Conservation (phyloP, 2,113 vertebrate species). For the Podocnemis expansa region DNA sequence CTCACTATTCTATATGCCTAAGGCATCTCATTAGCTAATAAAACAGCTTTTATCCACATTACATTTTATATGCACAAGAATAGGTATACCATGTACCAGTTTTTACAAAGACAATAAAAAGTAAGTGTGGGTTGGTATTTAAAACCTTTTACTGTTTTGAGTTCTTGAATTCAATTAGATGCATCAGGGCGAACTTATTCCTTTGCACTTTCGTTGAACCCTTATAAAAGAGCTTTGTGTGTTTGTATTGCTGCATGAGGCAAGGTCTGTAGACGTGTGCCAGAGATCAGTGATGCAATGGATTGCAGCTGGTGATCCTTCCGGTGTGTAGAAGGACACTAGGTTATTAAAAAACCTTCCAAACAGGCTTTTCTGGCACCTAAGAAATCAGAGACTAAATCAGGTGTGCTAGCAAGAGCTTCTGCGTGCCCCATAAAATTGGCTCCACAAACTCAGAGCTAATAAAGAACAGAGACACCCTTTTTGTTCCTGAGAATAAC, state of each 20-base stretch:
- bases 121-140: not conserved
- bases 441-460: not conserved
- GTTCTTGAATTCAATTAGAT: constrained; percentile 1
- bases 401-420: not conserved
- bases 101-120: constrained; percentile 32
- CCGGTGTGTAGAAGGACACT: not conserved
- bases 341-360: not conserved
- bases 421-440: not conserved
- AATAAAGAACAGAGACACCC: not conserved
- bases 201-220: constrained; percentile 62
- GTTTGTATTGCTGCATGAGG: constrained; percentile 53
- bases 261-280: constrained; percentile 46
- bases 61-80: constrained; percentile 17
- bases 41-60: constrained; percentile 20
- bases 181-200: not conserved
- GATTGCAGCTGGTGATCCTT: not conserved
- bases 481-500: constrained; percentile 14
- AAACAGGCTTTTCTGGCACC: constrained; percentile 16
- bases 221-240: constrained; percentile 51
- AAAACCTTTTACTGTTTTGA: constrained; percentile 6
- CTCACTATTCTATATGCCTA: not conserved
- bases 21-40: constrained; percentile 46
- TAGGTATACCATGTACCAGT: constrained; percentile 32
- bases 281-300: constrained; percentile 33
- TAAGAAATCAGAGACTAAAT: not conserved